Conservation (phyloP, 2,797 vertebrate species). For the Protonibea diacanthus region DNA sequence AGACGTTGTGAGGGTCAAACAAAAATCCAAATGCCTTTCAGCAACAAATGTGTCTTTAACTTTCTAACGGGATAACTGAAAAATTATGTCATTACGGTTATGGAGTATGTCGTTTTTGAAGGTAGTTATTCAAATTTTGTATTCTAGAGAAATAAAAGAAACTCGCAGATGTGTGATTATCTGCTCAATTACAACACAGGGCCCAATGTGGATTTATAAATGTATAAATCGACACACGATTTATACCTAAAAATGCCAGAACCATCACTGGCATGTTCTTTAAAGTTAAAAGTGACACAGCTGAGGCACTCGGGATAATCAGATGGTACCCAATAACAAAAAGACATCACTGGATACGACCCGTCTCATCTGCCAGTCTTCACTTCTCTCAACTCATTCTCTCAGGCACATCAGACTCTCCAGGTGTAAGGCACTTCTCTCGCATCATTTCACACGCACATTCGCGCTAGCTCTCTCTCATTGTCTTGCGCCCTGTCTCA, state of each 20-base stretch:
- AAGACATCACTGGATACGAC: slow-evolving; percentile 42
- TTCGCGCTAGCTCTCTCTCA: slow-evolving; percentile 77
- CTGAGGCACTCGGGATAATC: slow-evolving; percentile 61
- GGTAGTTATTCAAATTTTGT: neutral
- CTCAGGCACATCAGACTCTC: slow-evolving; percentile 85
- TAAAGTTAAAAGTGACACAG: slow-evolving; percentile 53
- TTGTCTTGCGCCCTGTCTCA: slow-evolving; percentile 76
- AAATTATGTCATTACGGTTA: slow-evolving; percentile 2
- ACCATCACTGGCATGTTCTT: slow-evolving; percentile 22
- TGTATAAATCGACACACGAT: neutral
- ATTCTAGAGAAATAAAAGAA: neutral
- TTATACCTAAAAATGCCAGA: slow-evolving; percentile 1
- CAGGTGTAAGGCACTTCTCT: slow-evolving; percentile 85
- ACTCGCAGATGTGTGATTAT: neutral
- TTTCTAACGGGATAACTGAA: neutral
- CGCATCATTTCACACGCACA: slow-evolving; percentile 82
- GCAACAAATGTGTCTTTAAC: slow-evolving; percentile 41
- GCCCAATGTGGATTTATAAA: neutral
- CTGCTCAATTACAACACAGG: neutral
- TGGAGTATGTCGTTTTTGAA: neutral
- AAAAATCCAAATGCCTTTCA: slow-evolving; percentile 66
- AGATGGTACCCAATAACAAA: slow-evolving; percentile 35
- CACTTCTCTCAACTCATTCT: slow-evolving; percentile 79
- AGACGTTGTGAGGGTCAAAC: slow-evolving; percentile 57
- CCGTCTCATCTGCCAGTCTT: slow-evolving; percentile 70